Percentiles rank a stretch among this genome's conserved stretches.
Conservation (phyloP, 2,113 vertebrate species). For the Loxodonta africana region DNA sequence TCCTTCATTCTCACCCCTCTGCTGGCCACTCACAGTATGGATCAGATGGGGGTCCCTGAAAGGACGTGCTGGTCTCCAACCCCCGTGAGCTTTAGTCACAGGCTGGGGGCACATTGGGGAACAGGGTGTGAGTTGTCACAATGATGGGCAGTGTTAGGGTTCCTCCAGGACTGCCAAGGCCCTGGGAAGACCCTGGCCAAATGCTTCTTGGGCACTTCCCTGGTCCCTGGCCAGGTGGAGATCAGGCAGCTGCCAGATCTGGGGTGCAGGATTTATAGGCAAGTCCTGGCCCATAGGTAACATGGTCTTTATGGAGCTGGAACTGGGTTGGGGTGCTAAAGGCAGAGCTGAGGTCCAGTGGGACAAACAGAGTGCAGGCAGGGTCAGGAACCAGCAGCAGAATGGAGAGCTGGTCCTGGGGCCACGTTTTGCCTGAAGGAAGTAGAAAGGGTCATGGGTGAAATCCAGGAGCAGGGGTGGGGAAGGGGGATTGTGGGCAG, state of each 20-base stretch:
- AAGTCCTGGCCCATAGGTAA: background rate
- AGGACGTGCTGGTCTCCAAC: too few relatives aligned
- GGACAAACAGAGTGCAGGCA: background rate
- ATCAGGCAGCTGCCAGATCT: background rate
- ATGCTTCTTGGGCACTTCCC: background rate
- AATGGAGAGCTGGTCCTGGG: background rate
- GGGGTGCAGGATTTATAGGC: background rate
- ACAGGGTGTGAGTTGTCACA: background rate
- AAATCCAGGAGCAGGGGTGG: background rate
- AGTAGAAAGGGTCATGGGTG: background rate
- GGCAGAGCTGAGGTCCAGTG: background rate
- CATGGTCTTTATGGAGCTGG: background rate
- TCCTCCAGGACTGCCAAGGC: background rate
- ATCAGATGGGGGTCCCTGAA: background rate
- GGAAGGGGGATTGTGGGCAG: background rate
- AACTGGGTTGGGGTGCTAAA: background rate
- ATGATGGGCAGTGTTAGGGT: background rate
- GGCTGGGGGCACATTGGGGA: fast-evolving
- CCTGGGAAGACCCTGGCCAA: background rate
- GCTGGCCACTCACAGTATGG: background rate
- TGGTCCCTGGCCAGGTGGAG: background rate
- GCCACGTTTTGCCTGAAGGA: slow-evolving; percentile 79
- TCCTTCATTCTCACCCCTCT: background rate
- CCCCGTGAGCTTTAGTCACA: fast-evolving
- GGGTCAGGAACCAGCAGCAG: background rate